These are phyloP conservation scores for Gallinago media DNA, from an alignment of 2,113 vertebrate genomes.

Conservation along the genomic window DNA sequence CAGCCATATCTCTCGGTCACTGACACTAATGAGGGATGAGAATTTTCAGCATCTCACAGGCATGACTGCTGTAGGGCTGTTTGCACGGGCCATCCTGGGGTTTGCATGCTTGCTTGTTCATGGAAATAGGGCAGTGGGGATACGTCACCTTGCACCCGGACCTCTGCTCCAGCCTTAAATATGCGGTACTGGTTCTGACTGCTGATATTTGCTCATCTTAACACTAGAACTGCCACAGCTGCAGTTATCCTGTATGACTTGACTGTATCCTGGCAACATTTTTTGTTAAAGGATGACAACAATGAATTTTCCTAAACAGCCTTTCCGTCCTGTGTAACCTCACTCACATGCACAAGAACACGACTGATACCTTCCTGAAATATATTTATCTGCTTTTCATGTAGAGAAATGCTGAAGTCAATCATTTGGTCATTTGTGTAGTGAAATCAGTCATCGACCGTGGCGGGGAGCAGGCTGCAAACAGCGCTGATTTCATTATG, in stretches of 20 bases:
- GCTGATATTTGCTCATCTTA: not conserved
- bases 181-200: not conserved
- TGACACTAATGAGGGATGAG: not conserved
- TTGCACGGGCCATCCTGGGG: not conserved
- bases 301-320: not conserved
- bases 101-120: not conserved
- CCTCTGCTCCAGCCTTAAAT: not conserved
- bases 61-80: not conserved
- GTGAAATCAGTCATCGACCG: conserved; percentile 15
- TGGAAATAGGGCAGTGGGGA: not conserved
- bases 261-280: conserved; percentile 47
- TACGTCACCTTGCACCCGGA: not conserved
- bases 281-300: not conserved
- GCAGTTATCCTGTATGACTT: not conserved
- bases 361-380: not conserved
- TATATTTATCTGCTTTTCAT: conserved; percentile 17
- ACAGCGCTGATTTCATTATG: conserved; percentile 32
- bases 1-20: not conserved
- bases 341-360: not conserved
- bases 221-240: not conserved
- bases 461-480: conserved; percentile 49
- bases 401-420: conserved; percentile 30
- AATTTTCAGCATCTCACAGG: not conserved
- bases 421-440: conserved; percentile 15
- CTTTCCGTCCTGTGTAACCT: not conserved